Percentiles rank a stretch among this genome's conserved stretches.
These are phyloP conservation scores for Neogale vison DNA, from an alignment of 2,113 vertebrate genomes.

Conservation along the genomic window DNA sequence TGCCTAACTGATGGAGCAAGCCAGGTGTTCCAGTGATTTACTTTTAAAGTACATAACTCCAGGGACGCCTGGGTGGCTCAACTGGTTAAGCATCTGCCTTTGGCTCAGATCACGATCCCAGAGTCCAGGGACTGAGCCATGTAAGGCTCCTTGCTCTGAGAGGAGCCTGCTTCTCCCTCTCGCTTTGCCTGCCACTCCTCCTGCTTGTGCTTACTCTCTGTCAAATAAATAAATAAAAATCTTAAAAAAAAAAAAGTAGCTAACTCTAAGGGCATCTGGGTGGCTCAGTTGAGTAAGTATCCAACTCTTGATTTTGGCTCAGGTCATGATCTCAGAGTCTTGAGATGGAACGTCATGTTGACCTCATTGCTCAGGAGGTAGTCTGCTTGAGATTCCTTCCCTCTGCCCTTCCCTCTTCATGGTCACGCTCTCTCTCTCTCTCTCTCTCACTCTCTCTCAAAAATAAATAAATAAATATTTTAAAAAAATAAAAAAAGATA, in stretches of 20 bases:
- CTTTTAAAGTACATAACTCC: not conserved
- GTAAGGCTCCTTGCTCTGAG: too few species aligned
- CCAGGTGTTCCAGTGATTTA: not conserved
- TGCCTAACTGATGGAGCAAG: too few species aligned
- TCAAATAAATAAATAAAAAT: too few species aligned
- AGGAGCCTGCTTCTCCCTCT: too few species aligned
- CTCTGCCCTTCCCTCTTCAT: not conserved
- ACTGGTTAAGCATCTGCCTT: too few species aligned
- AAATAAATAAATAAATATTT: not conserved
- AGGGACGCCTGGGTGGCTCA: not conserved
- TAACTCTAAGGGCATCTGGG: not conserved
- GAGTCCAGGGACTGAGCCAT: not conserved
- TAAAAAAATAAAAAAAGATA: not conserved
- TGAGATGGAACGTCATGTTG: not conserved
- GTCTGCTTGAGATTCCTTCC: not conserved
- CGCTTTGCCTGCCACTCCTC: too few species aligned
- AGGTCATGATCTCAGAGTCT: not conserved
- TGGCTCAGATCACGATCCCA: too few species aligned
- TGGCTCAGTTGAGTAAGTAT: not conserved
- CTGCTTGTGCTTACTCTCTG: too few species aligned
- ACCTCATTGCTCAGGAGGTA: not conserved
- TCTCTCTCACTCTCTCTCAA: not conserved
- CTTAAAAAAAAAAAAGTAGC: too few species aligned
- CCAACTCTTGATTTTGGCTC: not conserved
- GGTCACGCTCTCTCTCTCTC: not conserved